phyloP scores from a whole-genome alignment of 2,888 invertebrate genomes.

The Tricholauxania praeusta region DNA sequence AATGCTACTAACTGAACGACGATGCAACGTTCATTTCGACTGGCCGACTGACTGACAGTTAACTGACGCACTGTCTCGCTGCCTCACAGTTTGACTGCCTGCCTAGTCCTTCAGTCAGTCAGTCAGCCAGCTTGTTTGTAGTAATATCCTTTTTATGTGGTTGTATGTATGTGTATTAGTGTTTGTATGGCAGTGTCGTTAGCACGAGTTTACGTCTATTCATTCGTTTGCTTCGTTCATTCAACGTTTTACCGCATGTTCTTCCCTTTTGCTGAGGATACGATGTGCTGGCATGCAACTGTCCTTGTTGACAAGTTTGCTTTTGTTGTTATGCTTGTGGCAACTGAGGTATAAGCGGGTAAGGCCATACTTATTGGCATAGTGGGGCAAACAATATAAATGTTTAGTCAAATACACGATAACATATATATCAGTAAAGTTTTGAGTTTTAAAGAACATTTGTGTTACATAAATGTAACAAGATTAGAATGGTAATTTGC shows the following conservation, averaged over 20 bases:
- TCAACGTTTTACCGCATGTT: neutral
- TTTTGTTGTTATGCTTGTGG: conserved; percentile 4
- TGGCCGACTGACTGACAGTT: neutral
- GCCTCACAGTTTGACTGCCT: neutral
- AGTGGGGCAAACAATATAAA: neutral
- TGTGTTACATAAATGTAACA: too few species aligned
- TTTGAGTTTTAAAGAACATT: too few species aligned
- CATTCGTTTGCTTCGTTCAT: neutral
- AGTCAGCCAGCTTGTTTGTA: neutral
- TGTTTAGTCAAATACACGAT: too few species aligned
- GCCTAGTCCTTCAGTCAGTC: neutral
- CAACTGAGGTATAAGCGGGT: neutral
- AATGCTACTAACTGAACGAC: neutral
- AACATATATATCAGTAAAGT: too few species aligned
- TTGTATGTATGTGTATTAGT: neutral
- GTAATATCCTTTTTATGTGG: neutral
- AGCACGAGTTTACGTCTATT: neutral
- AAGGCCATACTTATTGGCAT: neutral
- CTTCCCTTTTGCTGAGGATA: neutral
- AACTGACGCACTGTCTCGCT: neutral
- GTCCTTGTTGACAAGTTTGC: conserved; percentile 24
- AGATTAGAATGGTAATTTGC: too few species aligned
- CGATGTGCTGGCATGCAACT: conserved; percentile 14
- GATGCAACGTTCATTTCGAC: too few species aligned
- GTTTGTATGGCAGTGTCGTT: neutral